Conservation (phyloP, 2,888 invertebrate species). For the Polymixis lichenea region DNA sequence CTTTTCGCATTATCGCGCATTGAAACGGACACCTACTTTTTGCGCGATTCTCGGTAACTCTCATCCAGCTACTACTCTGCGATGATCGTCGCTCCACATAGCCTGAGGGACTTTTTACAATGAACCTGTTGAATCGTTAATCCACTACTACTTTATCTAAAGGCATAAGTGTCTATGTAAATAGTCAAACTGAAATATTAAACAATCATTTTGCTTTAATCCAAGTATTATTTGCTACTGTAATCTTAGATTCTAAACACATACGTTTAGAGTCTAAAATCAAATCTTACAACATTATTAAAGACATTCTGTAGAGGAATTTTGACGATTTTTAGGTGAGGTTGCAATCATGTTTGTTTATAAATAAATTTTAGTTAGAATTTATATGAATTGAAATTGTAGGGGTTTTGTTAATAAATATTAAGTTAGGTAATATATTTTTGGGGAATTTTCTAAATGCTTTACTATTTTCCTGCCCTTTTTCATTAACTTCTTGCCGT, state of each 20-base stretch:
- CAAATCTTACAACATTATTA: constrained; percentile 32
- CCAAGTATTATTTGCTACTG: constrained; percentile 56
- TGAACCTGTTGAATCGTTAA: neutral
- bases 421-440: constrained; percentile 4
- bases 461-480: constrained; percentile 20
- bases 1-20: no score
- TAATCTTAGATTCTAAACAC: constrained; percentile 31
- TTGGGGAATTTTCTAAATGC: constrained; percentile 12
- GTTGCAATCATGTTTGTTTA: constrained; percentile 55
- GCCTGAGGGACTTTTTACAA: no score
- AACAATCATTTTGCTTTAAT: constrained; percentile 37
- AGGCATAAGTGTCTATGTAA: constrained; percentile 6
- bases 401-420: constrained; percentile 50
- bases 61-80: no score
- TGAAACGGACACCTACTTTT: no score
- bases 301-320: constrained; percentile 50
- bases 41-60: no score
- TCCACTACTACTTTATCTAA: constrained; percentile 37
- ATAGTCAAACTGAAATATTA: constrained; percentile 12
- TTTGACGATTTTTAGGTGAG: constrained; percentile 26
- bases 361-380: constrained; percentile 62
- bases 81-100: no score
- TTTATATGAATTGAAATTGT: constrained; percentile 54
- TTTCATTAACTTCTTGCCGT: constrained; percentile 31
- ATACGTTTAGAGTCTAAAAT: constrained; percentile 42